Evolutionary conservation across 2,888 invertebrate species (phyloP).

Genomic region (Chymomyza caudatula): DNA sequence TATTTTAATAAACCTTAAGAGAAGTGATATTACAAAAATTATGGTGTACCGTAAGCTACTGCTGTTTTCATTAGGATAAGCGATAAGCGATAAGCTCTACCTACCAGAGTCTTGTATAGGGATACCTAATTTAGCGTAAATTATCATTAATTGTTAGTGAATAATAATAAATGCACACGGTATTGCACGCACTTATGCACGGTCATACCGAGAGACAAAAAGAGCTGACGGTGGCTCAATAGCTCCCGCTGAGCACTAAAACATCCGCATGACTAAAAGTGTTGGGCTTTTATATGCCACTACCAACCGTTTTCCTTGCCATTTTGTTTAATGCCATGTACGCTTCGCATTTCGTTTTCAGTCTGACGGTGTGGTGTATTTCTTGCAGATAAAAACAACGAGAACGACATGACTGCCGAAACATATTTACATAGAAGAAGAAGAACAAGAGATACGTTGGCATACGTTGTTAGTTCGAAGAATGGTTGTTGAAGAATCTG

Average conservation of each 20-base stretch:
- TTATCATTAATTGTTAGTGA: background rate
- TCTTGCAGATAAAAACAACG: background rate
- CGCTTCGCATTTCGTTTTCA: constrained; percentile 59
- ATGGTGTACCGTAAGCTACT: background rate
- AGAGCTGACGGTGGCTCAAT: constrained; percentile 3
- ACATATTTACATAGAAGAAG: constrained; percentile 29
- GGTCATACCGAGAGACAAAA: constrained; percentile 8
- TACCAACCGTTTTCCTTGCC: constrained; percentile 38
- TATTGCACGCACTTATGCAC: constrained; percentile 5
- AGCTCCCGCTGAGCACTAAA: constrained; percentile 62
- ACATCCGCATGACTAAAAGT: constrained; percentile 66
- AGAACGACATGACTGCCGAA: constrained; percentile 7
- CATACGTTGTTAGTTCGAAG: background rate
- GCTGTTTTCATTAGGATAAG: background rate
- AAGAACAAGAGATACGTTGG: background rate
- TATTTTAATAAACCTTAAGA: background rate
- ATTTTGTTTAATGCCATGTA: constrained; percentile 57
- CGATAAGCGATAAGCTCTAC: background rate
- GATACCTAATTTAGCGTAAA: background rate
- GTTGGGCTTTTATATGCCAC: constrained; percentile 31
- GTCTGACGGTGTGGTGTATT: constrained; percentile 28
- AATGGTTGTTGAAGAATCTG: background rate
- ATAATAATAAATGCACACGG: background rate
- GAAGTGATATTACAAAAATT: background rate
- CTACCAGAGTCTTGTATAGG: background rate